Conservation (phyloP, 2,113 vertebrate species). For the Vidua chalybeata region DNA sequence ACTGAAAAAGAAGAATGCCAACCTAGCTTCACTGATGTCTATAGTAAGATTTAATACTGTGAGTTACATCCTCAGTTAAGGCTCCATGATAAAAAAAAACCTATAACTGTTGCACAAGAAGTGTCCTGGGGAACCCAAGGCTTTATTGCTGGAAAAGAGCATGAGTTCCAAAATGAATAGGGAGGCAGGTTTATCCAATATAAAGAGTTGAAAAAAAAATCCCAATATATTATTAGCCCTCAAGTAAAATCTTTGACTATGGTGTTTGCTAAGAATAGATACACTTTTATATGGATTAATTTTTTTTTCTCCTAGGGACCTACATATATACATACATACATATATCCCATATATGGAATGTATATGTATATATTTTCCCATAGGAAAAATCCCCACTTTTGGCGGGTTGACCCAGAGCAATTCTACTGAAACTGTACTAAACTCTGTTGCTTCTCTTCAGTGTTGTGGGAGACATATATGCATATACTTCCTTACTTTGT, state of each 20-base stretch:
- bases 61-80: neutral
- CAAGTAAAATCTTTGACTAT: neutral
- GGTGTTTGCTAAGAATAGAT: neutral
- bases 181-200: neutral
- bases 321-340: neutral
- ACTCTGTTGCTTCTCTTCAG: neutral
- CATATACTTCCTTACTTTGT: neutral
- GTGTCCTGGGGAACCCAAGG: neutral
- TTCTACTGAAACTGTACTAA: neutral
- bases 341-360: neutral
- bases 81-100: neutral
- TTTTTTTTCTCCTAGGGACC: neutral
- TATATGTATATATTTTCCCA: neutral
- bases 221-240: neutral
- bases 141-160: neutral
- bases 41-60: neutral
- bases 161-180: neutral
- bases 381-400: neutral
- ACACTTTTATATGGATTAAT: neutral
- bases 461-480: neutral
- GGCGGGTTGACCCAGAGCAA: neutral
- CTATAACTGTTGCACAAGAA: neutral
- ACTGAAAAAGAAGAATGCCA: neutral
- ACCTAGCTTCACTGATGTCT: neutral
- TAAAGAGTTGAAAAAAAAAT: neutral